A percentile compares a stretch with the other conserved stretches of the same genome.
These are phyloP conservation scores for Merodon equestris DNA, from an alignment of 2,888 invertebrate species.

Conservation along the genomic window DNA sequence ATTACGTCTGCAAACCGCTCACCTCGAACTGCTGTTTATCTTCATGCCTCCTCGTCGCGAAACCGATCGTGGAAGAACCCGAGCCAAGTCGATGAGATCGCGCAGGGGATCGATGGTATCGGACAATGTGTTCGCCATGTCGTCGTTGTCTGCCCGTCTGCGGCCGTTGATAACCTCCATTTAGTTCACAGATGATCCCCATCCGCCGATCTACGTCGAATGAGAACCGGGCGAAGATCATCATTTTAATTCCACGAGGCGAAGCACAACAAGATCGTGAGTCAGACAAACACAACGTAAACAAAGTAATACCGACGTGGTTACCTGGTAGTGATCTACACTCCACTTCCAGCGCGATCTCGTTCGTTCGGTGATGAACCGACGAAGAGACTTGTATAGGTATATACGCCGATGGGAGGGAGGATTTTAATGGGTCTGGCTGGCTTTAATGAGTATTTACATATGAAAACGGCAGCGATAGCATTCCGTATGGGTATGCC, in stretches of 20 bases:
- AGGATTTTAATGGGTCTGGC: constrained; percentile 35
- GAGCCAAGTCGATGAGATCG: no score
- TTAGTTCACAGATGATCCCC: constrained; percentile 59
- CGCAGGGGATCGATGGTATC: constrained; percentile 40
- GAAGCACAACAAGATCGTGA: constrained; percentile 44
- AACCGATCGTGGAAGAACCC: constrained; percentile 49
- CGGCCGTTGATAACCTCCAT: constrained; percentile 58
- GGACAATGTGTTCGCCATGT: constrained; percentile 53
- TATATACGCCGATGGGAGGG: no score
- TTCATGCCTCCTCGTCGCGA: constrained; percentile 19
- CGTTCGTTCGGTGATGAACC: constrained; percentile 12
- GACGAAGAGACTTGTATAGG: no score
- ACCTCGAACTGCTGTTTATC: no score
- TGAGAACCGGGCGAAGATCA: constrained; percentile 6
- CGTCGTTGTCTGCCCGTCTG: constrained; percentile 48
- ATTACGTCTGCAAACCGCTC: constrained; percentile 23
- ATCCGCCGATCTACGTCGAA: constrained; percentile 32
- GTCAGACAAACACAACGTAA: constrained; percentile 30
- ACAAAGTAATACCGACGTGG: constrained; percentile 50
- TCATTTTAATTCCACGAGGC: constrained; percentile 1
- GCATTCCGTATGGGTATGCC: background rate
- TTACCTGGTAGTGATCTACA: constrained; percentile 44
- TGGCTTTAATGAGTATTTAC: constrained; percentile 60
- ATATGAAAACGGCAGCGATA: constrained; percentile 31
- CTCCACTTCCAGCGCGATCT: constrained; percentile 31